phyloP scores from a whole-genome alignment of 2,797 vertebrate species.

The Mus minutoides region DNA sequence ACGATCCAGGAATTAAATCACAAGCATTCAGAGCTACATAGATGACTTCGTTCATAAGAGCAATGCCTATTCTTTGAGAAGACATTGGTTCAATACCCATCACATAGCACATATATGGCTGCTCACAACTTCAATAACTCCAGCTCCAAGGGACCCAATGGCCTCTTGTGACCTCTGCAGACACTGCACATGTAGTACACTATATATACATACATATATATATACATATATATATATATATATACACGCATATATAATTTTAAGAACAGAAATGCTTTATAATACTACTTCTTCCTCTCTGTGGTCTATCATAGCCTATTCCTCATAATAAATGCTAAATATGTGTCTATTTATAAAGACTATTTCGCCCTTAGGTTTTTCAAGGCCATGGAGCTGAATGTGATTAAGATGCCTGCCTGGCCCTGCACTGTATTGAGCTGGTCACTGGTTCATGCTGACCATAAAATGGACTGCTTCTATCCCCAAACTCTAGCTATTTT shows the following conservation, averaged over 20 bases:
- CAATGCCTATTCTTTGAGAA: not conserved
- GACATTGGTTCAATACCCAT: not conserved
- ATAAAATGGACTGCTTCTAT: not conserved
- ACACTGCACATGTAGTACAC: not conserved
- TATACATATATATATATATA: not conserved
- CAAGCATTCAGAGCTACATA: not conserved
- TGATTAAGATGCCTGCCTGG: not conserved
- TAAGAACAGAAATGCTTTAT: not conserved
- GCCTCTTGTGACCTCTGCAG: not conserved
- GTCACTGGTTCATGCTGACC: not conserved
- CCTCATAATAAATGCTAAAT: not conserved
- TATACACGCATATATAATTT: not conserved
- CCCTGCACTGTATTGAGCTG: accelerated
- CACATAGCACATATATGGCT: not conserved
- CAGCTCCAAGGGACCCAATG: not conserved
- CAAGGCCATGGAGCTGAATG: not conserved
- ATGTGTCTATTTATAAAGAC: not conserved
- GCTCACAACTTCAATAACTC: not conserved
- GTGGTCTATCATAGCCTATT: not conserved
- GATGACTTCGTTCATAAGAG: not conserved
- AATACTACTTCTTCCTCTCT: not conserved
- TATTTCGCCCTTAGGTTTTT: not conserved
- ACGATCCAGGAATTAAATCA: not conserved
- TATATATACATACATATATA: not conserved
- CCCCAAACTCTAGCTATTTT: not conserved